A percentile compares a stretch with the other conserved stretches of the same genome.
Conservation (phyloP, 1,140 invertebrate genomes). For the Macrobrachium nipponense region DNA sequence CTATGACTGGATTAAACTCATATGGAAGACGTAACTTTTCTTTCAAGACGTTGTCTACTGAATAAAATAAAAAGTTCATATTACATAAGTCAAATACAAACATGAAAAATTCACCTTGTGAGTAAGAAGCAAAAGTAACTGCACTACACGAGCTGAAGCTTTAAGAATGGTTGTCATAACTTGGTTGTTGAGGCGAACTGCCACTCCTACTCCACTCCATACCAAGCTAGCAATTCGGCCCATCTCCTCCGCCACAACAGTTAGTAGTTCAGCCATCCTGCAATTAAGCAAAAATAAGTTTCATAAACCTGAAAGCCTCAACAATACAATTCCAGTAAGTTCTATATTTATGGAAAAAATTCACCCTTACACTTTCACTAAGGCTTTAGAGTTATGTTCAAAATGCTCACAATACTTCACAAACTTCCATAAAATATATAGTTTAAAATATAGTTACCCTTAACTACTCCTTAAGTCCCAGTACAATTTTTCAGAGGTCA, state of each 20-base stretch:
- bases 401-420: too few species aligned
- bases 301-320: too few species aligned
- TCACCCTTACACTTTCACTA: too few species aligned
- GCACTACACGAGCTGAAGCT: slow-evolving; percentile 39
- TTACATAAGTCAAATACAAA: background rate
- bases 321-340: too few species aligned
- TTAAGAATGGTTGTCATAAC: slow-evolving; percentile 52
- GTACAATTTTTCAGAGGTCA: too few species aligned
- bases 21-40: too few species aligned
- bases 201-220: slow-evolving; percentile 57
- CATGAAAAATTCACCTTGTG: slow-evolving; percentile 36
- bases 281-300: background rate
- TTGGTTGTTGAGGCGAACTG: slow-evolving; percentile 52
- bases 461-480: too few species aligned
- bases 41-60: background rate
- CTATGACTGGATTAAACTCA: too few species aligned
- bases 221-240: slow-evolving; percentile 44
- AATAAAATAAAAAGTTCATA: background rate
- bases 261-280: slow-evolving; percentile 54
- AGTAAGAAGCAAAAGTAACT: slow-evolving; percentile 48
- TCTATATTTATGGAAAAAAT: too few species aligned
- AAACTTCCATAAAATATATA: too few species aligned
- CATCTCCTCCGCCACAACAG: slow-evolving; percentile 56
- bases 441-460: too few species aligned
- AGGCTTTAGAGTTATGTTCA: too few species aligned